These are phyloP conservation scores for Phylloscopus collybita DNA, from an alignment of 2,797 vertebrate species.

Conservation along the genomic window DNA sequence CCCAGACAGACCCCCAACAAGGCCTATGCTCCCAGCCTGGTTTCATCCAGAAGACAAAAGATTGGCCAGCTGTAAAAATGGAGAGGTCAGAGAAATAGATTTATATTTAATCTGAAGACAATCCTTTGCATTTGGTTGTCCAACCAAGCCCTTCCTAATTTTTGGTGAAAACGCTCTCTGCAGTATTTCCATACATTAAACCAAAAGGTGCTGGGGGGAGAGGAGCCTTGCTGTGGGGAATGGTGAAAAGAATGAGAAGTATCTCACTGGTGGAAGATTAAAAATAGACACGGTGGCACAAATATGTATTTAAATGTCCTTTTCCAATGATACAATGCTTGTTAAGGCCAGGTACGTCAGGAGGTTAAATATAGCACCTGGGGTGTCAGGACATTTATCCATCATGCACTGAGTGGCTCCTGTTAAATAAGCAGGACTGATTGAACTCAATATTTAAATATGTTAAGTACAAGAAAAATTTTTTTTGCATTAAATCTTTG, in stretches of 20 bases:
- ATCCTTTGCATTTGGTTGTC: neutral
- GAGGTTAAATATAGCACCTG: neutral
- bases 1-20: neutral
- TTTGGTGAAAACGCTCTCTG: neutral
- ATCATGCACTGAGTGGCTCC: neutral
- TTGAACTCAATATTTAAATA: neutral
- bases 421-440: neutral
- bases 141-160: neutral
- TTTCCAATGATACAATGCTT: neutral
- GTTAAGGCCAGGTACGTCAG: neutral
- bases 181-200: neutral
- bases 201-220: neutral
- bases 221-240: neutral
- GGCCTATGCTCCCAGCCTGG: neutral
- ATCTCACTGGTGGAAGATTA: neutral
- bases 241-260: neutral
- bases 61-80: neutral
- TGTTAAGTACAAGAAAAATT: neutral
- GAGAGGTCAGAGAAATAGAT: neutral
- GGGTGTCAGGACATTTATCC: neutral
- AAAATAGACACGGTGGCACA: neutral
- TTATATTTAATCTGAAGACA: neutral
- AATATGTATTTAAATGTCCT: neutral
- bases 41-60: neutral
- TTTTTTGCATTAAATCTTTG: neutral